These are phyloP conservation scores for Drosophila rufa DNA, from an alignment of 1,140 invertebrate species.

Conservation along the genomic window DNA sequence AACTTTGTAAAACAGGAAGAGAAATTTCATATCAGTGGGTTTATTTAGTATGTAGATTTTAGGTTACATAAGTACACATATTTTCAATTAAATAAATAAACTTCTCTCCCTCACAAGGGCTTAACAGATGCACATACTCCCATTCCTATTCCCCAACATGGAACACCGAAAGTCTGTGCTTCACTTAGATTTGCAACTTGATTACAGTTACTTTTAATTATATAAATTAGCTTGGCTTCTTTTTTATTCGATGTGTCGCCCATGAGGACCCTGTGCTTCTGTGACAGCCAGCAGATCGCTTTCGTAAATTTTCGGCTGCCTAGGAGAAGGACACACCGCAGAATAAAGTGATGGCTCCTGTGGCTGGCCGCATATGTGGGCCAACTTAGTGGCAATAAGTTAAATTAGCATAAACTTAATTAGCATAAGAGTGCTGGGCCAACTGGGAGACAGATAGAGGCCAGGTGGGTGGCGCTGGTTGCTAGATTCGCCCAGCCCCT, in stretches of 20 bases:
- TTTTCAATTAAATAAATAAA: slow-evolving; percentile 1
- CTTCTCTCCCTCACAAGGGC: too few relatives aligned
- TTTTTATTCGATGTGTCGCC: slow-evolving; percentile 9
- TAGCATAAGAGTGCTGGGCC: slow-evolving; percentile 80
- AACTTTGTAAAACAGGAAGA: not conserved
- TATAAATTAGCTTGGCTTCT: slow-evolving; percentile 53
- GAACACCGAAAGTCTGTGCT: not conserved
- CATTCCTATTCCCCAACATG: not conserved
- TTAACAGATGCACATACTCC: not conserved
- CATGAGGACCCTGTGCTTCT: not conserved
- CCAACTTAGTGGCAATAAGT: slow-evolving; percentile 83
- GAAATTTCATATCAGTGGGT: too few relatives aligned
- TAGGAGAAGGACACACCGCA: slow-evolving; percentile 6
- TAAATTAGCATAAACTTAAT: slow-evolving; percentile 84
- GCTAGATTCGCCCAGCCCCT: slow-evolving; percentile 25
- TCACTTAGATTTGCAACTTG: slow-evolving; percentile 45
- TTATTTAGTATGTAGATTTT: not conserved
- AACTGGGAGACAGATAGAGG: slow-evolving; percentile 62
- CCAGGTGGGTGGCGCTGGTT: slow-evolving; percentile 32
- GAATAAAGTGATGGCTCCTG: slow-evolving; percentile 48
- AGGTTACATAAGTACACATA: not conserved
- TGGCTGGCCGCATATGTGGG: slow-evolving; percentile 80
- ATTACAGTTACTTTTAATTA: slow-evolving; percentile 58
- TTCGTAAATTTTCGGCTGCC: slow-evolving; percentile 20
- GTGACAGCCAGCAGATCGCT: slow-evolving; percentile 26